Evolutionary conservation across 2,888 invertebrate genomes (phyloP).

Genomic region (Lithophane semibrunnea): DNA sequence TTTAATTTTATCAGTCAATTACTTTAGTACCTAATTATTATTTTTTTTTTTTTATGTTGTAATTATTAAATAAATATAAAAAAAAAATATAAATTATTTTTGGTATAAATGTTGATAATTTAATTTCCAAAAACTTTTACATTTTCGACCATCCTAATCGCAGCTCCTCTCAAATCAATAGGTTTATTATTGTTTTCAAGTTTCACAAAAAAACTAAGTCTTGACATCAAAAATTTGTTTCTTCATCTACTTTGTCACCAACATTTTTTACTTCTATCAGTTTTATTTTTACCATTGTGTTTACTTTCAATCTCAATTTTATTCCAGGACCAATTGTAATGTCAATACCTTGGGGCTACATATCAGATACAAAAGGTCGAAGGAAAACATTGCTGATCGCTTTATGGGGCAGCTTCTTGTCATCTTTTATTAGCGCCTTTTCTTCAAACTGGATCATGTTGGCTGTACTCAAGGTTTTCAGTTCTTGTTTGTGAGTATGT

Average conservation of each 20-base stretch:
- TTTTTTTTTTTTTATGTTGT: too few species aligned
- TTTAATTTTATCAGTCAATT: too few species aligned
- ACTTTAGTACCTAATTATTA: background rate
- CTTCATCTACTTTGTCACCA: background rate
- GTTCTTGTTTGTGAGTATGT: constrained; percentile 73
- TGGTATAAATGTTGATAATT: background rate
- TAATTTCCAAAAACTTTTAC: background rate
- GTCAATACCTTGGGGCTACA: constrained; percentile 78
- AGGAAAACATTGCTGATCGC: constrained; percentile 67
- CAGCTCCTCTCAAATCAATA: too few species aligned
- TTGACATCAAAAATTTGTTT: background rate
- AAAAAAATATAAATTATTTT: background rate
- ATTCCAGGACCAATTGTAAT: constrained; percentile 75
- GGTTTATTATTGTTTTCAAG: background rate
- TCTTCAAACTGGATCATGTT: constrained; percentile 75
- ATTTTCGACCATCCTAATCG: background rate
- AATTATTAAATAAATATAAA: too few species aligned
- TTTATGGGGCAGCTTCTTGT: constrained; percentile 68
- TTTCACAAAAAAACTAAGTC: background rate
- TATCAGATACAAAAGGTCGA: constrained; percentile 77
- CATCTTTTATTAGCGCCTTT: constrained; percentile 71
- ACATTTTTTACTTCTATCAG: background rate
- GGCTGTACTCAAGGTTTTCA: constrained; percentile 71
- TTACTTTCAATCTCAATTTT: constrained; percentile 40
- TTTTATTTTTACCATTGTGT: background rate